Evolutionary conservation across 2,113 vertebrate genomes (phyloP), one percentile per base, ranked within the genome.

Genomic region (Glaucidium brasilianum): DNA sequence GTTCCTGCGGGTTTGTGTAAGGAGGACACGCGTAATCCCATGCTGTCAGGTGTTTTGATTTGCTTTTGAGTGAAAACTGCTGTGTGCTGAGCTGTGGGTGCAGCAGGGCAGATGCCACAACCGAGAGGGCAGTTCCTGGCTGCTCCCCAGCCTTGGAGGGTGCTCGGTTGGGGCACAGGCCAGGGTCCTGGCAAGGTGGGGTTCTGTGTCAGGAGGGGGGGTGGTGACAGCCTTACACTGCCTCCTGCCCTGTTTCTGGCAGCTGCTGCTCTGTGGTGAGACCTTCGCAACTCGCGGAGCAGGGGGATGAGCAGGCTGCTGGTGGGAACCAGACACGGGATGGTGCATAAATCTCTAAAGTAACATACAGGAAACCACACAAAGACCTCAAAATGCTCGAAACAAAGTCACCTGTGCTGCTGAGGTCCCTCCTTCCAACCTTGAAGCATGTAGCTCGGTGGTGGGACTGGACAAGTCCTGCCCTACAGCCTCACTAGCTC

Each of bases 21-120:
- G 14, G 37, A 39, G 23, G 2, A 37, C 3, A 5, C 0, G 0
- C 1, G 9, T 12, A 25, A 32, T 30, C 19, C 50, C 2, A 0
- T 53, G 69, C 81, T 81, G 37, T 34, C 60, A 63, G n/a, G 50
- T 53, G 17, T 10, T 82, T 26, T 74, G 32, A n/a, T 90, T 82
- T 73, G 55, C 39, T 60, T 76, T 53, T 23, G 59, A 49, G 29
- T 47, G 59, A 58, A 47, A 77, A 55, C 2, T 0, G 0, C 10
- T 19, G 20, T 0, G 0, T 43, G 39, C 87, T 50, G 76, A 80
- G 53, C 34, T 15, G 2, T 52, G 63, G 72, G 29, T 37, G 32
- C 1, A 0, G 49, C 23, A 50, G 73, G 15, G 68, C 35, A 77
- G 77, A 30, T 69, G 59, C 35, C 77, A 47, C 63, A 80, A 8